Base-by-base conservation (phyloP, 1,140 invertebrate genomes). In the Pseudomyrmex cubaensis region DNA sequence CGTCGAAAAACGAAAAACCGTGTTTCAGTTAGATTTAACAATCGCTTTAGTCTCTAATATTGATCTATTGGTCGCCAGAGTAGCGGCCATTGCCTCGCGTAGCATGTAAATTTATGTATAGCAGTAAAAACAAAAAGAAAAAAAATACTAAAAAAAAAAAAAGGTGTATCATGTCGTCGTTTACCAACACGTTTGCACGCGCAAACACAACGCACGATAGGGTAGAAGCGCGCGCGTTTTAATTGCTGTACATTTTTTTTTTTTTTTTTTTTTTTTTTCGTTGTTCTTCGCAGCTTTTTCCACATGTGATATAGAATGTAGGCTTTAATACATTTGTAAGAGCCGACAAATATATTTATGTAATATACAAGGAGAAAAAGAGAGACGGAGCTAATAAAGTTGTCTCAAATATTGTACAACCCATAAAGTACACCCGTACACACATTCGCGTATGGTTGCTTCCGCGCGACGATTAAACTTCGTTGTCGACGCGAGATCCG, bases 261-360 rank as follows among this genome's bases (percentile, higher is more conserved):
- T 25, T 2, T 25, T 25, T 25, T 2, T 25, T 25, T 22, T 22
- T 22, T 22, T 22, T 22, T 22, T 22, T 82, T 85, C 70, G 44
- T 78, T 88, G 82, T 78, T 25, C 46, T 87, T 57, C 25, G 85
- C 88, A 89, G 88, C 88, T 89, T 89, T 35, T 85, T 46, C 80
- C 57, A 85, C 54, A 83, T 89, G 87, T 89, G 85, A 87, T 89
- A 89, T 89, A 87, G 83, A 12, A 85, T 67, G 63, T 87, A 87
- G 76, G 54, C 82, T 70, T n/a, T 83, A 82, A 83, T 63, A 63
- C n/a, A 56, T 20, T 35, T 52, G 22, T 87, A 87, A 56, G 25
- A 17, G 35, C 35, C 35, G 64, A 83, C 59, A 48, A 59, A 7
- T 0, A 83, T 86, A 87, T 87, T 87, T 86, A 83, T 86, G 54